Evolutionary conservation across 2,888 invertebrate species (phyloP).

Genomic region (Palloptera scutellata): DNA sequence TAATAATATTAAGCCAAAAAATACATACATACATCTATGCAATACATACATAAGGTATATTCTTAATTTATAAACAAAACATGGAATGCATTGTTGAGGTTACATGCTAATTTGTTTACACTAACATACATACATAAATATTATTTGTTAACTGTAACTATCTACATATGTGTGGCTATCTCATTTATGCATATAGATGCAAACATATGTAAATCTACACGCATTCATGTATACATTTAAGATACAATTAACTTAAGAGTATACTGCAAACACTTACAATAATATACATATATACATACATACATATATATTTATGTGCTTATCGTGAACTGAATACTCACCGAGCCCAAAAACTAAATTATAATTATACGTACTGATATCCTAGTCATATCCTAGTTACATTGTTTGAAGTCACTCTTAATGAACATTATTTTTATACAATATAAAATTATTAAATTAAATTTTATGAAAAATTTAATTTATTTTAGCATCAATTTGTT

Average conservation of each 20-base stretch:
- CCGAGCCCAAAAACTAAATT: no score
- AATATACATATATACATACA: slow-evolving; percentile 19
- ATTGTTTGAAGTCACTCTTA: slow-evolving; percentile 4
- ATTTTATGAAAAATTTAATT: neutral
- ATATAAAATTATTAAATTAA: neutral
- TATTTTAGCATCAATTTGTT: neutral
- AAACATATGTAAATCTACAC: slow-evolving; percentile 34
- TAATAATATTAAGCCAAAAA: no score
- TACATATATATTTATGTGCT: slow-evolving; percentile 33
- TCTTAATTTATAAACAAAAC: no score
- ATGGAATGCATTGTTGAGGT: neutral
- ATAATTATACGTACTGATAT: no score
- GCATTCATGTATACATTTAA: slow-evolving; percentile 26
- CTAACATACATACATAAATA: slow-evolving; percentile 20
- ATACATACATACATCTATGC: no score
- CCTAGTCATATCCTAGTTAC: no score
- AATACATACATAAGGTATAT: no score
- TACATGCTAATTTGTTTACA: slow-evolving; percentile 3
- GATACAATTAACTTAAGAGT: neutral
- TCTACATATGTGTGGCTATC: neutral
- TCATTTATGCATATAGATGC: no score
- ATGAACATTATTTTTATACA: neutral
- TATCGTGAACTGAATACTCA: neutral
- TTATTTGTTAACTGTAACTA: neutral
- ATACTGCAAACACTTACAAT: slow-evolving; percentile 1